Base-by-base conservation (phyloP, 2,888 invertebrate species). In the Agriopis aurantiaria region DNA sequence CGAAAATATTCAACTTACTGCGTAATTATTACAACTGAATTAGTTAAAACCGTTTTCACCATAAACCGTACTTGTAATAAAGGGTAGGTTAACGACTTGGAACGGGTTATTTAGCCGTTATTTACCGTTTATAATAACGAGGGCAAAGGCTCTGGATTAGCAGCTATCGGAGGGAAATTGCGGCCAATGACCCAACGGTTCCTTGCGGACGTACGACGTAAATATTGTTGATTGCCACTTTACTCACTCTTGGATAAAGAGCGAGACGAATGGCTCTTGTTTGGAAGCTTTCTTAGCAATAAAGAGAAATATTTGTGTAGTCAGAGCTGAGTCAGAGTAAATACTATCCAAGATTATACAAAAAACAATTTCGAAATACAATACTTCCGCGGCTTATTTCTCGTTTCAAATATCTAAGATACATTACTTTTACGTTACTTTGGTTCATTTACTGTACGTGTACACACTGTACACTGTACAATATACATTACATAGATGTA, bases 51-150 rank as follows among this genome's bases (percentile, higher is more conserved):
- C n/a, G 17, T 61, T 61, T 60, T 52, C 43, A 52, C 43, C 61
- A 43, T 61, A 52, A 41, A 17, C 61, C 51, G 52, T 61, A 45
- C 46, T 48, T 23, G 33, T 46, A 61, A 51, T 51, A 52, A 61
- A 48, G 52, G 61, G 43, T 52, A 61, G 17, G 41, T 52, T 62
- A 62, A 62, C 53, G 62, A 53, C 45, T 41, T 43, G 33, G 12
- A 62, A 62, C n/a, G 62, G 62, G 52, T 62, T 53, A 53, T 62
- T 60, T 60, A 49, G n/a, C 60, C 60, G 48, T 49, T 60, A 60
- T 60, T 53, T 62, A 55, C 53, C 45, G 53, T 62, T 53, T 45
- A 62, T 45, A 62, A 62, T 55, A 62, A 55, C 45, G 52, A 46
- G 60, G 45, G 53, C 62, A 41, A 52, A 55, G 53, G 62, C 53